Evolutionary conservation across 2,113 vertebrate species (phyloP), one percentile per base, ranked within the genome.

Genomic region (Oxyruncus cristatus): DNA sequence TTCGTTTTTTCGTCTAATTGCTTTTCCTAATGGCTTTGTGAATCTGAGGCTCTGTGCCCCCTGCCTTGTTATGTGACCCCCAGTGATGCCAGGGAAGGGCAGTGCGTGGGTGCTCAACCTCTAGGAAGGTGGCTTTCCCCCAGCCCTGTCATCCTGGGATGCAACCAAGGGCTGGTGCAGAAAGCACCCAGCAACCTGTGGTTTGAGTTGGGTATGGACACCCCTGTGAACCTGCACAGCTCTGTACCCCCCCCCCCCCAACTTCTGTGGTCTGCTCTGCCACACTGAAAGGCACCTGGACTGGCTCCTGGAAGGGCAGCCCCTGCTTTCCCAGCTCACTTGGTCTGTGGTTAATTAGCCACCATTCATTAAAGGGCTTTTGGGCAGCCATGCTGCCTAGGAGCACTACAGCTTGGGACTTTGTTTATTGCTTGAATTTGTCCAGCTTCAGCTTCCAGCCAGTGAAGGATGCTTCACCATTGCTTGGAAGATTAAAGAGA

Each of bases 1-100:
- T 84, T 71, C 63, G 81, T 77, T 96, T 86, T 77, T 92, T 92
- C 88, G 67, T 88, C 73, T 86, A 82, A 95, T 80, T 92, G 66
- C 61, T 85, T 95, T 87, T 95, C 56, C 62, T 96, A 95, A 95
- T 84, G 68, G 68, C 61, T 95, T 84, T 93, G 72, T 90, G 83
- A 94, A 46, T 35, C 19, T 7, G 73, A 37, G 33, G 56, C 14
- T 68, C 39, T 21, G 0, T 0, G 5, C 47, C 35, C 56, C 5
- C 14, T 56, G 35, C 9, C 4, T 37, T 22, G 52, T 17, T 53
- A 3, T 13, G 22, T 35, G 52, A 59, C 32, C 37, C 33, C 8
- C 14, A 8, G 37, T 0, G 2, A 2, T 6, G 12, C 32, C 3
- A 53, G 53, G 17, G 17, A 71, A 59, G 21, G 39, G 37, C 2